Conservation (phyloP, 1,140 invertebrate genomes). For the Leucophenga varia region DNA sequence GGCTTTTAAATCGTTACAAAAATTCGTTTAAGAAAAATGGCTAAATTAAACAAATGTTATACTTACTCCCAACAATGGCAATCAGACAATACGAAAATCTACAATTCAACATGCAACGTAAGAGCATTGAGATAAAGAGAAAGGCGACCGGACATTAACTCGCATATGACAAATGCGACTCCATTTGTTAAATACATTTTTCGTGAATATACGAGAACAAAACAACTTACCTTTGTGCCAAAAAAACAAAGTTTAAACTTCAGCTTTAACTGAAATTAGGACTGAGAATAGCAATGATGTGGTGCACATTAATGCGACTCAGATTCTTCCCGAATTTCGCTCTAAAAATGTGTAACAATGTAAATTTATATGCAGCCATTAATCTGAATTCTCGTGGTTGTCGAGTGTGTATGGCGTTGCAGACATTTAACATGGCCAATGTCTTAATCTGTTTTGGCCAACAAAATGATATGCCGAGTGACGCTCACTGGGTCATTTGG, state of each 20-base stretch:
- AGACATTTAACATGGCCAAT: too few relatives aligned
- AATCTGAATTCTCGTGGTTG: too few relatives aligned
- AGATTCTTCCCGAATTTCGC: background rate
- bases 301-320: slow-evolving; percentile 9
- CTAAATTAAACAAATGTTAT: too few relatives aligned
- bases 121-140: too few relatives aligned
- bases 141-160: slow-evolving; percentile 46
- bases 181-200: slow-evolving; percentile 30
- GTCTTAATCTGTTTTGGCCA: slow-evolving; percentile 6
- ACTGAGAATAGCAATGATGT: background rate
- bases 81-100: too few relatives aligned
- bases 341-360: slow-evolving; percentile 18
- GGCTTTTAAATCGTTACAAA: too few relatives aligned
- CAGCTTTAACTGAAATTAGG: slow-evolving; percentile 8
- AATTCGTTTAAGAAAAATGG: too few relatives aligned
- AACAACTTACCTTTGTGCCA: too few relatives aligned
- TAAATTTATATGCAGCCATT: slow-evolving; percentile 20
- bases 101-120: too few relatives aligned
- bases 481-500: slow-evolving; percentile 15
- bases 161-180: slow-evolving; percentile 36
- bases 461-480: background rate
- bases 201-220: too few relatives aligned
- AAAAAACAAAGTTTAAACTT: slow-evolving; percentile 27
- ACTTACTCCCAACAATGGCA: too few relatives aligned
- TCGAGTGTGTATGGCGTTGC: too few relatives aligned